Base-by-base conservation (phyloP, 2,888 invertebrate species). In the Chelonus formosanus region DNA sequence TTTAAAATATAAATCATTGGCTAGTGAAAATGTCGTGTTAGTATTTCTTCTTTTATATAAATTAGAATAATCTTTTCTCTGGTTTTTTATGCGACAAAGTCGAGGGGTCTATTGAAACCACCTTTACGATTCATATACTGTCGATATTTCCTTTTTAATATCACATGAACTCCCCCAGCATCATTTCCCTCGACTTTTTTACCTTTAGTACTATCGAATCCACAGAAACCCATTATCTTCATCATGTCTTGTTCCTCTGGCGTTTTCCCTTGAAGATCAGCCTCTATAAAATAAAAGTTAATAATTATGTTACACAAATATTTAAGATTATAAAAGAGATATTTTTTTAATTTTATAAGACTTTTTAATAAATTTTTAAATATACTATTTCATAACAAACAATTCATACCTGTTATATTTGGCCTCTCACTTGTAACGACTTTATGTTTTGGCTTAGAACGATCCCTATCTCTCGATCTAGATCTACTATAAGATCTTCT, bases 41-140 rank as follows among this genome's bases (percentile, higher is more conserved):
- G 55, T 43, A n/a, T 63, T 54, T 32, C 34, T 43, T 59, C 40
- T 5, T 58, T 6, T 10, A 10, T 6, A 32, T 4, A 5, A 35
- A 60, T 35, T 36, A 8, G 3, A 50, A 50, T 8, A 8, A 45
- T 47, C 3, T 40, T 40, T 40, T 40, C 40, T 40, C 6, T 40
- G 40, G 1, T 6, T 40, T 6, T 40, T 40, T 87, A 96, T 73
- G 96, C 96, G 72, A 98, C 96, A 86, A 97, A 97, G 85, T 99
- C 98, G 72, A 99, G 86, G 48, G 98, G 98, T 81, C 98, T 89
- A 85, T 99, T 99, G 86, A 99, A 99, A 63, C 98, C 99, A 71
- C 99, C 99, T 85, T 97, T 96, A 70, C 99, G 89, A 85, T 99
- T 99, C 99, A 99, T 99, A 83, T 99, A 99, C 86, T 99, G 98